phyloP scores from a whole-genome alignment of 2,888 invertebrate genomes.

The Ethmia dodecea region DNA sequence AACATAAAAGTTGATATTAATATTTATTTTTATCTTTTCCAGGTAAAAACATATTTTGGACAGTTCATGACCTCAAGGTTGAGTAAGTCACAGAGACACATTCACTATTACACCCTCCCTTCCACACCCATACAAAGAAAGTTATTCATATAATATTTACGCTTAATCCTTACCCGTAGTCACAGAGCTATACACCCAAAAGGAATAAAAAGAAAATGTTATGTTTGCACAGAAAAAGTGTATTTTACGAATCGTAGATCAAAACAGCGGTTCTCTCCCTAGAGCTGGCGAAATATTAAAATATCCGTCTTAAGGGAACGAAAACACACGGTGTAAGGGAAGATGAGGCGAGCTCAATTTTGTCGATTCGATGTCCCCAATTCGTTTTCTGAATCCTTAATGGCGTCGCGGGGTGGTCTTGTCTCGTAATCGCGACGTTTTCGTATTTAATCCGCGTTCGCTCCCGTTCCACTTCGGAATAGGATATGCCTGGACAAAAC shows the following conservation, averaged over 20 bases:
- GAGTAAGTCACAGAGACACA: no score
- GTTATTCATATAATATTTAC: slow-evolving; percentile 54
- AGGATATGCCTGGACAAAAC: slow-evolving; percentile 28
- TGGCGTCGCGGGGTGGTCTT: slow-evolving; percentile 48
- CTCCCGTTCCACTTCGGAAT: slow-evolving; percentile 22
- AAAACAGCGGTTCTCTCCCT: slow-evolving; percentile 58
- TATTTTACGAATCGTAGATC: slow-evolving; percentile 57
- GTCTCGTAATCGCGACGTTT: slow-evolving; percentile 54
- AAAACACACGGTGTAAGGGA: slow-evolving; percentile 63
- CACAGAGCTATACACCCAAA: slow-evolving; percentile 47
- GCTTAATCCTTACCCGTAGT: slow-evolving; percentile 28
- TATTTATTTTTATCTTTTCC: slow-evolving; percentile 36
- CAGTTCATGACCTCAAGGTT: no score
- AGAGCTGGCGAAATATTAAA: slow-evolving; percentile 57
- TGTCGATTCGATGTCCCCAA: slow-evolving; percentile 71
- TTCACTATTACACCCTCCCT: no score
- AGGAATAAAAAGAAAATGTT: slow-evolving; percentile 44
- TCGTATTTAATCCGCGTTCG: slow-evolving; percentile 63
- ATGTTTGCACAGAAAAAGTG: slow-evolving; percentile 46
- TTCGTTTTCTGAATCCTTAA: slow-evolving; percentile 72
- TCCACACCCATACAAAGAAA: slow-evolving; percentile 26
- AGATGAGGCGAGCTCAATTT: slow-evolving; percentile 69
- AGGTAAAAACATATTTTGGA: slow-evolving; percentile 51
- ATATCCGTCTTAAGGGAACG: slow-evolving; percentile 52
- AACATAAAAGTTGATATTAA: no score